These are phyloP conservation scores for Hypolimnas misippus DNA, from an alignment of 2,888 invertebrate genomes.

Conservation along the genomic window DNA sequence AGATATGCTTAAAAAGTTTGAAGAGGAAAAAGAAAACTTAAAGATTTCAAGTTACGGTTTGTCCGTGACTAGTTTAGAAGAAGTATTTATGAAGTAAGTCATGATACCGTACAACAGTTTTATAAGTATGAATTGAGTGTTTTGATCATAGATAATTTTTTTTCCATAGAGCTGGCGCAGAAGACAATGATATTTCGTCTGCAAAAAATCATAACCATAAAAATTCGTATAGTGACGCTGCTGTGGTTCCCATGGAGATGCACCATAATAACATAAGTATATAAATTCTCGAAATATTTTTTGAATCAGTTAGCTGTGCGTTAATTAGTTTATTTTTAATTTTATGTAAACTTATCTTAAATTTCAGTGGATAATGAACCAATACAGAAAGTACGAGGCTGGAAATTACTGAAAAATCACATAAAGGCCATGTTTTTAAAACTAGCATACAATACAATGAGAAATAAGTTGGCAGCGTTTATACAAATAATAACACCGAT, in stretches of 20 bases:
- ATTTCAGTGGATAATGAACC: constrained; percentile 65
- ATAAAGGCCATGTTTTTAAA: constrained; percentile 78
- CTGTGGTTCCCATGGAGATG: constrained; percentile 56
- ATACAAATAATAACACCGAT: constrained; percentile 76
- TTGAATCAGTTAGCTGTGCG: too few relatives aligned
- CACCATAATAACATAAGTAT: constrained; percentile 44
- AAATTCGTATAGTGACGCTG: constrained; percentile 49
- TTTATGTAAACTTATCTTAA: too few relatives aligned
- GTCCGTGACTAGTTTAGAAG: constrained; percentile 95
- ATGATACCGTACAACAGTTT: not conserved
- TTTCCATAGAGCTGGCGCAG: constrained; percentile 67
- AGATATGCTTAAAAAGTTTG: constrained; percentile 87
- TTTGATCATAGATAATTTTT: constrained; percentile 3
- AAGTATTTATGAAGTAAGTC: constrained; percentile 92
- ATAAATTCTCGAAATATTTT: not conserved
- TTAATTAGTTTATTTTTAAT: too few relatives aligned
- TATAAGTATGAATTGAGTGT: not conserved
- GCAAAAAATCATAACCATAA: constrained; percentile 46
- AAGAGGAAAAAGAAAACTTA: constrained; percentile 83
- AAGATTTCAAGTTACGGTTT: constrained; percentile 92
- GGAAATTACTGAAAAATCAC: constrained; percentile 68
- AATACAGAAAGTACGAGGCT: constrained; percentile 69
- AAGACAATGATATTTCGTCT: constrained; percentile 55
- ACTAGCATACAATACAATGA: constrained; percentile 65
- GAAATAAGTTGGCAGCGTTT: constrained; percentile 68